Base-by-base conservation (phyloP, 1,140 invertebrate genomes). In the Heliothis subflexa region DNA sequence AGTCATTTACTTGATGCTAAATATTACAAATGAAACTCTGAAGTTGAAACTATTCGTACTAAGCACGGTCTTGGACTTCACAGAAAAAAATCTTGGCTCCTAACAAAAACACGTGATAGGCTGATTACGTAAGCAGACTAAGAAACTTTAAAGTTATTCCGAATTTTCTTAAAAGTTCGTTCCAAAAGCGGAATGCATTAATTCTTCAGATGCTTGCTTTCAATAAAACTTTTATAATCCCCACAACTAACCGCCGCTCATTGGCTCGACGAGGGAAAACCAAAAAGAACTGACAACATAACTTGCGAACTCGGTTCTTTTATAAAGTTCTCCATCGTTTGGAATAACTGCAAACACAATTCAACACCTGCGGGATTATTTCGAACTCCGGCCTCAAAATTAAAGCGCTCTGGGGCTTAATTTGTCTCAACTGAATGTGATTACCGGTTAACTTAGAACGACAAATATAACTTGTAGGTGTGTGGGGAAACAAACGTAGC, bases 361-460 rank as follows among this genome's bases (percentile, higher is more conserved):
- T 78, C 78, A 81, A 80, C 84, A 86, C 84, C 84, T 86, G 82
- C 66, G 84, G 82, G 81, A 84, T 81, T 83, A 80, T 75, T 78
- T 73, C 72, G 68, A 85, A 81, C 62, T 85, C 79, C 45, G 52
- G 74, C 75, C 73, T 85, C 78, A 83, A 85, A 85, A 78, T 81
- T 80, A 80, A 81, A 79, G 59, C 75, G 79, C 81, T 80, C 78
- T 78, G 66, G 81, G 81, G 78, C 81, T 82, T 83, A 80, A 83
- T 80, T 82, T 80, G 82, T 83, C 75, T 68, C 57, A 82, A 79
- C 78, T 80, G 78, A 81, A 83, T 80, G 76, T 83, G 78, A 85
- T 83, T 83, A 83, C 76, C 61, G 68, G 78, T 81, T 85, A 79
- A 83, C 73, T 81, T 81, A 40, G 73, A 71, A 80, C 72, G 78